Conservation (phyloP, 2,888 invertebrate species). For the Eupithecia dodoneata region DNA sequence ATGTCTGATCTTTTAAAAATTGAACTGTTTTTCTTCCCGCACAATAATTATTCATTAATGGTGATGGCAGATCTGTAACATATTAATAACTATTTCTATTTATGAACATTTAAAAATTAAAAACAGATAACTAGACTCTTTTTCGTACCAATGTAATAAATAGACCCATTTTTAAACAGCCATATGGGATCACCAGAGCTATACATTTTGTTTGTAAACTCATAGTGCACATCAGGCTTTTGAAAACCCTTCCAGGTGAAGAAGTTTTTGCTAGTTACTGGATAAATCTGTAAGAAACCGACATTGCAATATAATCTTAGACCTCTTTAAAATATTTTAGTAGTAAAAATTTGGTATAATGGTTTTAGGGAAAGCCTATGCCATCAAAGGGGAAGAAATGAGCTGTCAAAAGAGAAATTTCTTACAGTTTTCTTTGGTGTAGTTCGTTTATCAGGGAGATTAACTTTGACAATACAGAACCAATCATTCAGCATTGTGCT, state of each 20-base stretch:
- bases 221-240: conserved; percentile 41
- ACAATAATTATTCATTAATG: conserved; percentile 68
- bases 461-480: conserved; percentile 72
- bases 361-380: not conserved
- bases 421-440: conserved; percentile 53
- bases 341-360: not conserved
- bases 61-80: conserved; percentile 64
- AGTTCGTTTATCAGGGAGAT: conserved; percentile 64
- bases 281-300: conserved; percentile 49
- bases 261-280: conserved; percentile 42
- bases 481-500: conserved; percentile 56
- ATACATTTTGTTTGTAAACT: conserved; percentile 62
- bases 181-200: conserved; percentile 64
- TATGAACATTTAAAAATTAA: not conserved
- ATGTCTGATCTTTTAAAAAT: conserved; percentile 64
- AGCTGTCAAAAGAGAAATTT: not conserved
- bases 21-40: conserved; percentile 59
- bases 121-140: not conserved
- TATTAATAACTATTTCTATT: not conserved
- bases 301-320: not conserved
- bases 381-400: not conserved
- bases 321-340: not conserved
- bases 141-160: conserved; percentile 62
- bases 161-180: conserved; percentile 63
- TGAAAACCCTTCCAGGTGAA: conserved; percentile 60